Percentiles rank a stretch among this genome's conserved stretches.
Conservation (phyloP, 2,888 invertebrate species). For the Drosophila helvetica region DNA sequence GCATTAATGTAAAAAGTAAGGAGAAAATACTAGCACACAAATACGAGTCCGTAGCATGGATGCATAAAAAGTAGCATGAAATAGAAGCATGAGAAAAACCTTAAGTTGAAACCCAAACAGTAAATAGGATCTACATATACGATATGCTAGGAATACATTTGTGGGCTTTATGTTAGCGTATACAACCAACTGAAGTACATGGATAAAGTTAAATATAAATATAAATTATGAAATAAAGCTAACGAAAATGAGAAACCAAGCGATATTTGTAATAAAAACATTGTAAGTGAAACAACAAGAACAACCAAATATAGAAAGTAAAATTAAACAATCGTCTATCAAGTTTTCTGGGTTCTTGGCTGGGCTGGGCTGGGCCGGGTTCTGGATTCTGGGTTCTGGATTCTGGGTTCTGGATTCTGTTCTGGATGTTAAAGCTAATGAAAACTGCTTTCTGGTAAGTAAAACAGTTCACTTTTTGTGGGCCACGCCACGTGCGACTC, state of each 20-base stretch:
- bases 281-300: conserved; percentile 57
- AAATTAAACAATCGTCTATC: not conserved
- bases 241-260: conserved; percentile 15
- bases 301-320: conserved; percentile 42
- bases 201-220: conserved; percentile 35
- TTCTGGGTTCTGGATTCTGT: not conserved
- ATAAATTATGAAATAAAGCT: conserved; percentile 43
- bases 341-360: too few relatives aligned
- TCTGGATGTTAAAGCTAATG: conserved; percentile 2
- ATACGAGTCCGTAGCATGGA: conserved; percentile 50
- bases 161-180: conserved; percentile 66
- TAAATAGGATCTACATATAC: conserved; percentile 50
- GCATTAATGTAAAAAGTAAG: conserved; percentile 48
- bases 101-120: conserved; percentile 43
- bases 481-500: conserved; percentile 13
- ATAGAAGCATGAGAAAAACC: conserved; percentile 58
- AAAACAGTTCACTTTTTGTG: not conserved
- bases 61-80: conserved; percentile 46
- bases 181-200: conserved; percentile 39
- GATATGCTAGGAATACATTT: conserved; percentile 46
- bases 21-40: conserved; percentile 50
- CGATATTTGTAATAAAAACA: conserved; percentile 68
- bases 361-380: too few relatives aligned
- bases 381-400: not conserved
- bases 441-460: not conserved